Conservation (phyloP, 2,888 invertebrate genomes). For the Leptinotarsa juncta region DNA sequence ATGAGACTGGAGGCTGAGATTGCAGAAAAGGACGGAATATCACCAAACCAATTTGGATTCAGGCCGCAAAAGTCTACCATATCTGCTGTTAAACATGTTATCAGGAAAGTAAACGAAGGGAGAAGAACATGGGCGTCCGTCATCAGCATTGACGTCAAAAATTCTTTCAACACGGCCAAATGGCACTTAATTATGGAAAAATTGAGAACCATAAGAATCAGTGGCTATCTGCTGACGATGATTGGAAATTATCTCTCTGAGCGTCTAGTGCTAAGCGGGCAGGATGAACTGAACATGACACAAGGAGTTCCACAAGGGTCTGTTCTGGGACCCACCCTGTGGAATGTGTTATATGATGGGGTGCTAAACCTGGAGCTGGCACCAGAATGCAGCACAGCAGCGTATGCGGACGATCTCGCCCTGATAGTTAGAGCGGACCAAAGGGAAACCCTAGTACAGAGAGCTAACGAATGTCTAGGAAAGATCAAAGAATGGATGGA, state of each 20-base stretch:
- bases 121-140: conserved; percentile 11
- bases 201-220: not conserved
- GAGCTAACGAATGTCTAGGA: not conserved
- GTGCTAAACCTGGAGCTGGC: not conserved
- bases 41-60: conserved; percentile 20
- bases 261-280: not conserved
- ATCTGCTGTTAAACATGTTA: conserved; percentile 7
- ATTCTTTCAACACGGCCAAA: conserved; percentile 22
- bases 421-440: conserved; percentile 11
- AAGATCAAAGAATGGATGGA: conserved; percentile 19
- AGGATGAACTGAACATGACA: not conserved
- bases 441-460: not conserved
- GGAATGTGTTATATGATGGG: conserved; percentile 18
- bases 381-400: not conserved
- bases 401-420: conserved; percentile 27
- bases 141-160: conserved; percentile 18
- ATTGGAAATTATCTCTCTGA: conserved; percentile 10
- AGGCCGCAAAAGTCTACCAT: conserved; percentile 5
- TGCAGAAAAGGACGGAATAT: not conserved
- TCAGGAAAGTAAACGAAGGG: not conserved
- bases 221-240: not conserved
- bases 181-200: not conserved
- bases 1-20: conserved; percentile 8
- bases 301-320: conserved; percentile 19
- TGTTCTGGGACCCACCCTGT: conserved; percentile 20